Evolutionary conservation across 2,797 vertebrate genomes (phyloP).

Genomic region (Pogoniulus pusillus): DNA sequence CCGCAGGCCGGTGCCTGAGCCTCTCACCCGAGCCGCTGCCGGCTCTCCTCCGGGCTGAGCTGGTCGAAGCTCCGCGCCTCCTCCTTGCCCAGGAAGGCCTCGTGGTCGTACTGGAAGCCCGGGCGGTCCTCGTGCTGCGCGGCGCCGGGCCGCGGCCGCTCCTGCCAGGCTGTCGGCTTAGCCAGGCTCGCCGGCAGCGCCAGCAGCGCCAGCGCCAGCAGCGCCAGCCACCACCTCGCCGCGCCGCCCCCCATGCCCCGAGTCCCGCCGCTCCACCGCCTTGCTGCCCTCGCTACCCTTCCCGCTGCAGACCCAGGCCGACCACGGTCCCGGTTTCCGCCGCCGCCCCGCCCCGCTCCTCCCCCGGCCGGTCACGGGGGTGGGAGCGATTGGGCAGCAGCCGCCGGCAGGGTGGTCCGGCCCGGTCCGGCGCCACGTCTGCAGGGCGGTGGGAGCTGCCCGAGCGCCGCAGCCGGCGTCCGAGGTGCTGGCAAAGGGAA

Average conservation of each 20-base stretch:
- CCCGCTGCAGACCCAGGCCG: neutral
- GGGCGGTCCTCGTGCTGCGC: constrained; percentile 84
- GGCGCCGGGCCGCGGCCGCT: constrained; percentile 84
- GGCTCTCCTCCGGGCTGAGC: constrained; percentile 93
- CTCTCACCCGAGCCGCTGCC: constrained; percentile 87
- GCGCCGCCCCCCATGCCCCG: neutral
- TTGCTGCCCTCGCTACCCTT: neutral
- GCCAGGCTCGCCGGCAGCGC: constrained; percentile 54
- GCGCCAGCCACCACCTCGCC: neutral
- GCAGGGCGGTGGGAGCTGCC: neutral
- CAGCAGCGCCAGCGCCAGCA: constrained; percentile 60
- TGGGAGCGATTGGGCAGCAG: neutral
- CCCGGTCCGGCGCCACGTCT: constrained; percentile 65
- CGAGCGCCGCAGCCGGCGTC: rapidly evolving
- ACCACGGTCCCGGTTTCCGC: neutral
- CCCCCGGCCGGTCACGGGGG: neutral
- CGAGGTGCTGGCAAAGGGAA: rapidly evolving
- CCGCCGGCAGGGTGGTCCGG: neutral
- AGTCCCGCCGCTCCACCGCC: neutral
- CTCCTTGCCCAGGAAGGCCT: constrained; percentile 95
- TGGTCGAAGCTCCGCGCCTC: constrained; percentile 94
- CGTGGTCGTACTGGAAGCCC: constrained; percentile 93
- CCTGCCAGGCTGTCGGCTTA: constrained; percentile 89
- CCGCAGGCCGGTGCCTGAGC: neutral
- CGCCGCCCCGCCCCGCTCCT: neutral